A percentile compares a stretch with the other conserved stretches of the same genome.
phyloP scores from a whole-genome alignment of 2,797 vertebrate genomes.

The Phataginus tetradactyla region DNA sequence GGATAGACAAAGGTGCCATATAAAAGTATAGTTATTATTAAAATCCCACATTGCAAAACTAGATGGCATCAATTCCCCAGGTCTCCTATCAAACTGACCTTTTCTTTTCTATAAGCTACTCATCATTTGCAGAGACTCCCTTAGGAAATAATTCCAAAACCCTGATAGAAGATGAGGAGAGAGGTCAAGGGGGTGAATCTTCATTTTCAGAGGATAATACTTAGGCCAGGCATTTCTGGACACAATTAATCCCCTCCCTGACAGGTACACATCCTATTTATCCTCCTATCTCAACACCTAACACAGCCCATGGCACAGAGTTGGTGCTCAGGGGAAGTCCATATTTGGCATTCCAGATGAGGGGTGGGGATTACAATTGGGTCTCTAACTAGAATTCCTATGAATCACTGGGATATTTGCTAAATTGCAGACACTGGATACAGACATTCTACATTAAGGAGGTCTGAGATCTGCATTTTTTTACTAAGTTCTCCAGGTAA shows the following conservation, averaged over 20 bases:
- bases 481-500: slow-evolving; percentile 8
- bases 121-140: slow-evolving; percentile 41
- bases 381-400: neutral
- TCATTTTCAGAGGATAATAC: neutral
- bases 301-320: neutral
- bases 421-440: slow-evolving; percentile 12
- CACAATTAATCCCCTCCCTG: neutral
- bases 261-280: neutral
- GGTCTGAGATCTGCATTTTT: slow-evolving; percentile 5
- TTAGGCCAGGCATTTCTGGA: neutral
- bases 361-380: neutral
- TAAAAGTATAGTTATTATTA: slow-evolving; percentile 19
- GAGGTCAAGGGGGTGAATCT: neutral
- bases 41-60: slow-evolving; percentile 21
- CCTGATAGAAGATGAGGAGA: neutral
- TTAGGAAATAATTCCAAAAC: slow-evolving; percentile 28
- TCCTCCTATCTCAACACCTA: neutral
- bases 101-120: neutral
- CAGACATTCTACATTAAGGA: neutral
- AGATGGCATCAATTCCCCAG: slow-evolving; percentile 13
- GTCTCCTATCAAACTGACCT: neutral
- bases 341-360: neutral
- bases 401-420: neutral
- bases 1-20: slow-evolving; percentile 25
- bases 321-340: neutral